Evolutionary conservation across 2,797 vertebrate species (phyloP).

Genomic region (Enteromius anoplus): DNA sequence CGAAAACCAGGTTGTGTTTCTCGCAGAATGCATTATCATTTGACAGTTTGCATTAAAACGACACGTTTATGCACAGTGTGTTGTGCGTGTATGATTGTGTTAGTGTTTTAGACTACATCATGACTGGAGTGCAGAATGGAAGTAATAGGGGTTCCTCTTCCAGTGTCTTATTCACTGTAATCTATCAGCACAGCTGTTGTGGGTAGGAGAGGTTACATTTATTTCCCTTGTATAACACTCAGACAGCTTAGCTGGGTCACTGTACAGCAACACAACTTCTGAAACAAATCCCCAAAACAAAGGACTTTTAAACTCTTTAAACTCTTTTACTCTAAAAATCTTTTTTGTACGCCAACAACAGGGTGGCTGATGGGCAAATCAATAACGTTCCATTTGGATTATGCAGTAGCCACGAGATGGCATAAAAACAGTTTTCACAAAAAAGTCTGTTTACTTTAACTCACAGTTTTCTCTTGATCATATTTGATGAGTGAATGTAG

Average conservation of each 20-base stretch:
- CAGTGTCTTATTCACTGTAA: neutral
- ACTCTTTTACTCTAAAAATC: conserved; percentile 51
- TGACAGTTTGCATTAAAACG: conserved; percentile 11
- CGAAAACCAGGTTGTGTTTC: neutral
- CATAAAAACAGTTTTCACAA: neutral
- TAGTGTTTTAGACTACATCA: conserved; percentile 2
- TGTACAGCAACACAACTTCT: conserved; percentile 54
- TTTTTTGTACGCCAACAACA: conserved; percentile 48
- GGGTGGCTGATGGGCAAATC: conserved; percentile 40
- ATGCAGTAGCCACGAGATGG: conserved; percentile 12
- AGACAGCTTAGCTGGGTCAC: conserved; percentile 51
- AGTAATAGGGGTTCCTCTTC: neutral
- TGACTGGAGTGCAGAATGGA: neutral
- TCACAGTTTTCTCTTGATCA: neutral
- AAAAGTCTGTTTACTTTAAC: neutral
- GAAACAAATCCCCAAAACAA: conserved; percentile 62
- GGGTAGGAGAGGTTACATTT: neutral
- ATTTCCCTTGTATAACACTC: conserved; percentile 48
- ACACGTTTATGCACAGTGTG: neutral
- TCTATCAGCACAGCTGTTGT: conserved; percentile 11
- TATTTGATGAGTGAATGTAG: neutral
- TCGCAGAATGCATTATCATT: neutral
- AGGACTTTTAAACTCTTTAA: no score
- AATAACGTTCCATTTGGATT: conserved; percentile 47
- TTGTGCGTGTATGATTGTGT: neutral